Base-by-base conservation (phyloP, 2,113 vertebrate species). In the Mystacornis crossleyi region DNA sequence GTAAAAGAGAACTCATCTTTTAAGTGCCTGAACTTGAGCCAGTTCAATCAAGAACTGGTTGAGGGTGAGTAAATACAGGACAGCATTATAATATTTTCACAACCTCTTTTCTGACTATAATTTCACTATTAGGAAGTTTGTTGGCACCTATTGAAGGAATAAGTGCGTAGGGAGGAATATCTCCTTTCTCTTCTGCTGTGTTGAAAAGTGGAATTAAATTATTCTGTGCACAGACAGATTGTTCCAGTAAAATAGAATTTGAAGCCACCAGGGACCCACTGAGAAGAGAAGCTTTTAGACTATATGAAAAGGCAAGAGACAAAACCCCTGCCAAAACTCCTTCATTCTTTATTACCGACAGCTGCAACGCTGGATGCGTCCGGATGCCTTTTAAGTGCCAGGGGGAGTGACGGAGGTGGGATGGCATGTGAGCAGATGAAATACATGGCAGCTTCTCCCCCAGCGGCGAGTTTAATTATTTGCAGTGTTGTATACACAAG, bases 231-330 rank as follows among this genome's bases (percentile, higher is more conserved):
- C 92, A 97, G 95, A 95, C 94, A 96, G 95, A 96, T 97, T 97
- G 97, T 97, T 98, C 96, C 97, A 97, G 96, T 97, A 96, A 98
- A 98, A 98, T 85, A 95, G 96, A 97, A 97, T 97, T 89, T 95
- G 85, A 97, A 98, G 95, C 97, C 97, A 72, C 95, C 54, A 18
- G 87, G 96, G 97, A 93, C 92, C 93, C 94, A 96, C 97, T 95
- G 96, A 97, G 96, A 96, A 93, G 91, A 83, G 94, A 92, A 96
- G 83, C 90, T 98, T 96, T 97, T 88, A 67, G 94, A 88, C 94
- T 94, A 93, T 81, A 92, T 84, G 94, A 96, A 95, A 97, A 97
- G 92, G 92, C 93, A 97, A 94, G 93, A 95, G 71, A 91, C 88
- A 77, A 80, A 67, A 92, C 75, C 90, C 83, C 95, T 93, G 86